Conservation (phyloP, 2,888 invertebrate species). For the Ennomos fuscantarius region DNA sequence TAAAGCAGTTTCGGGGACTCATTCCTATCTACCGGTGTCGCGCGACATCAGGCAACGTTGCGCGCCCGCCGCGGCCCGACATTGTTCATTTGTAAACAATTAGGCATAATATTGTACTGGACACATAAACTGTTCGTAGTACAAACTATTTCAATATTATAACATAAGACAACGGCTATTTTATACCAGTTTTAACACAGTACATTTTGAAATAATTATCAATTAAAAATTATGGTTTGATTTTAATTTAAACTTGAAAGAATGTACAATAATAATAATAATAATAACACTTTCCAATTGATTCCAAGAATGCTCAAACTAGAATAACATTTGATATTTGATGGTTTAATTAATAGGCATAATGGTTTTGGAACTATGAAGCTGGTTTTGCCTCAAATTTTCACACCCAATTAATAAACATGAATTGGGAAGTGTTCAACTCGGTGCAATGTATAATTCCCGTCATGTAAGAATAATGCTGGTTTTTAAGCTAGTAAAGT, state of each 20-base stretch:
- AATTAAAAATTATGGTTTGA: no score
- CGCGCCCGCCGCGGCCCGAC: constrained; percentile 31
- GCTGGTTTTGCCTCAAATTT: not conserved
- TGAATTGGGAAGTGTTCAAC: no score
- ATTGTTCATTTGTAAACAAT: constrained; percentile 26
- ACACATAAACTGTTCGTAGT: constrained; percentile 20
- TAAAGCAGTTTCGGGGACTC: constrained; percentile 59
- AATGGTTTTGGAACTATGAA: not conserved
- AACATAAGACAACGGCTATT: constrained; percentile 6
- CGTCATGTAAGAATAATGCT: no score
- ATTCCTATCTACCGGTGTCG: constrained; percentile 52
- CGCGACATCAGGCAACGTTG: constrained; percentile 24
- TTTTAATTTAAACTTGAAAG: no score
- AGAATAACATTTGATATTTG: constrained; percentile 31
- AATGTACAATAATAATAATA: not conserved
- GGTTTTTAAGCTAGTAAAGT: no score
- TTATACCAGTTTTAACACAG: constrained; percentile 12
- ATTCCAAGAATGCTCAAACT: constrained; percentile 47
- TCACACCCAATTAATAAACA: no score
- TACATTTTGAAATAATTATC: no score
- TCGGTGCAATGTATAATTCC: no score
- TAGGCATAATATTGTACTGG: constrained; percentile 20
- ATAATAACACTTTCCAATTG: constrained; percentile 34
- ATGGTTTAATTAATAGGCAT: no score
- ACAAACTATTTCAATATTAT: constrained; percentile 20